Percentiles rank a stretch among this genome's conserved stretches.
phyloP scores from a whole-genome alignment of 2,113 vertebrate species.

The Anser brachyrhynchus region DNA sequence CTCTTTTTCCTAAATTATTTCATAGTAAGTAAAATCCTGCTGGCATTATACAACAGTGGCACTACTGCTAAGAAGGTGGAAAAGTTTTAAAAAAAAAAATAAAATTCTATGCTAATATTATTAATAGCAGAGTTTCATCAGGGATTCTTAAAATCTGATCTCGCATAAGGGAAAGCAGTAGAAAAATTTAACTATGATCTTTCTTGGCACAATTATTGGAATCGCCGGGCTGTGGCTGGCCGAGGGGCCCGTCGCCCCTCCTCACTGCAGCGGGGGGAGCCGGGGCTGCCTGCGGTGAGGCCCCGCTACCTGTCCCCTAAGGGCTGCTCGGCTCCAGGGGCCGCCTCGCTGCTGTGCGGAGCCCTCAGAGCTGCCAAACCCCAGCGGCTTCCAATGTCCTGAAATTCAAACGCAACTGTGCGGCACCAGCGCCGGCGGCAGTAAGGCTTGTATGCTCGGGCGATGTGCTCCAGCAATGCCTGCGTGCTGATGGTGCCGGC shows the following conservation, averaged over 20 bases:
- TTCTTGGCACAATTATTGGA: background rate
- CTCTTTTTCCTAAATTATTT: background rate
- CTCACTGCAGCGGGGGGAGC: too few species aligned
- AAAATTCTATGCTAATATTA: background rate
- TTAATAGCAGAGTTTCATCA: background rate
- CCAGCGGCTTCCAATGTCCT: background rate
- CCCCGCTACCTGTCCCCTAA: too few species aligned
- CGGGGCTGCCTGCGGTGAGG: rapidly evolving
- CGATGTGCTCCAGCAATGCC: background rate
- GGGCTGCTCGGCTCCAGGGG: rapidly evolving
- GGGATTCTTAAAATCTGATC: background rate
- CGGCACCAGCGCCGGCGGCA: background rate
- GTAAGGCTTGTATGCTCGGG: rapidly evolving
- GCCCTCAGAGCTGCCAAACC: background rate
- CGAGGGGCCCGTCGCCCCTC: rapidly evolving
- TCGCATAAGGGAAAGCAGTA: background rate
- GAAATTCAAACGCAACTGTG: background rate
- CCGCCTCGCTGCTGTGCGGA: rapidly evolving
- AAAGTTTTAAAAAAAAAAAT: background rate
- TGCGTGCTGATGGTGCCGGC: rapidly evolving
- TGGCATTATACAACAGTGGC: background rate
- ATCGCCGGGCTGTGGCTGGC: background rate
- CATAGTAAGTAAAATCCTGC: background rate
- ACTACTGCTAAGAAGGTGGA: background rate
- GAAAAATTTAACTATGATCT: background rate